Evolutionary conservation across 2,113 vertebrate genomes (phyloP), one percentile per base, ranked within the genome.

Genomic region (Eudorcas thomsonii): DNA sequence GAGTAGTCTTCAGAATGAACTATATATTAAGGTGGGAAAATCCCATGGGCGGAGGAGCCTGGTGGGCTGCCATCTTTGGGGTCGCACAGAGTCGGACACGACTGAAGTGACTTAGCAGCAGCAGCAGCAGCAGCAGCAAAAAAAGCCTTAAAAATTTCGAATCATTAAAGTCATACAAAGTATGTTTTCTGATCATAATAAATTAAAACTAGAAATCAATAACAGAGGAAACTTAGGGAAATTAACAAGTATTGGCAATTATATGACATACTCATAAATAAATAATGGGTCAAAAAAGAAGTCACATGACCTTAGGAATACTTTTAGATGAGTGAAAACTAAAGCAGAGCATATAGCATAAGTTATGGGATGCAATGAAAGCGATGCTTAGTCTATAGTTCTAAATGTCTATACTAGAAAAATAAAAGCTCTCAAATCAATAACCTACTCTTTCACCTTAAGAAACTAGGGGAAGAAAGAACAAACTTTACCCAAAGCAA

Each of bases 121-220:
- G 23, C 52, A 52, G 36, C 36, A 39, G 36, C 36, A 39, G 50
- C 55, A 57, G 55, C 23, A 9, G 55, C 55, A 50, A 84, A 84
- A 90, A 43, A 43, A 52, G 23, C 14, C 62, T 95, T 4, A 80
- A 33, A 78, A 62, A 78, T 26, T 19, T 39, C 54, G 21, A 88
- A 54, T 36, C 26, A 64, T 54, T 88, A 19, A 80, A 54, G 78
- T 88, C 28, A 77, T 33, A 78, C 54, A 85, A 85, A 43, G 45
- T 62, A 54, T 78, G 45, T 78, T 78, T 39, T 52, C 55, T 86
- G 81, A 78, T 9, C 23, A 6, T 36, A 62, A 39, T 78, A 36
- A 62, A 54, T 62, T 78, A 39, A 82, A 94, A n/a, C 55, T 54
- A 86, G 12, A 87, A 95, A 87, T 67, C 33, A 87, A 39, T 36